These are phyloP conservation scores for Dreissena polymorpha DNA, from an alignment of 1,140 invertebrate species.

Conservation along the genomic window DNA sequence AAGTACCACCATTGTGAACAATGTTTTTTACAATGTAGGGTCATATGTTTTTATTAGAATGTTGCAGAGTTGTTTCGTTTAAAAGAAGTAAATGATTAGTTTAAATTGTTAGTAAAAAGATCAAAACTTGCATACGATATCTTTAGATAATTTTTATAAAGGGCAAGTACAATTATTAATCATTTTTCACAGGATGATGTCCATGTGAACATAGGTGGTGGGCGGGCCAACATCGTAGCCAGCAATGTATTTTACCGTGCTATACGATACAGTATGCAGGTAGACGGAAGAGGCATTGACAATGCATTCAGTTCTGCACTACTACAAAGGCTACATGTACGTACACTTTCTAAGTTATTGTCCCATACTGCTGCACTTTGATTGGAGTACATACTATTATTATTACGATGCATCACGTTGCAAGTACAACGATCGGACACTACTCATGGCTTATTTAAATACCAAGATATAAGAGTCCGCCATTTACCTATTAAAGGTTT, in stretches of 20 bases:
- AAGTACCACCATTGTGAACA: slow-evolving; percentile 56
- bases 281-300: slow-evolving; percentile 60
- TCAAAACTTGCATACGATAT: too few relatives aligned
- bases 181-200: slow-evolving; percentile 3
- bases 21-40: slow-evolving; percentile 62
- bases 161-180: too few relatives aligned
- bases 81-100: too few relatives aligned
- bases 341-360: background rate
- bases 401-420: background rate
- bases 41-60: background rate
- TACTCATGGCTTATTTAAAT: background rate
- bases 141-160: too few relatives aligned
- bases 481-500: background rate
- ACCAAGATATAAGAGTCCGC: background rate
- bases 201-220: slow-evolving; percentile 33
- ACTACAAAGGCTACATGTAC: background rate
- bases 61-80: too few relatives aligned
- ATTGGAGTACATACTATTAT: background rate
- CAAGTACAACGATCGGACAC: background rate
- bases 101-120: too few relatives aligned
- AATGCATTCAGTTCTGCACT: background rate
- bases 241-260: slow-evolving; percentile 67
- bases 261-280: slow-evolving; percentile 52
- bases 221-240: slow-evolving; percentile 63
- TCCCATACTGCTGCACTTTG: background rate